Evolutionary conservation across 2,888 invertebrate species (phyloP).

Genomic region (Heliconius ismenius): DNA sequence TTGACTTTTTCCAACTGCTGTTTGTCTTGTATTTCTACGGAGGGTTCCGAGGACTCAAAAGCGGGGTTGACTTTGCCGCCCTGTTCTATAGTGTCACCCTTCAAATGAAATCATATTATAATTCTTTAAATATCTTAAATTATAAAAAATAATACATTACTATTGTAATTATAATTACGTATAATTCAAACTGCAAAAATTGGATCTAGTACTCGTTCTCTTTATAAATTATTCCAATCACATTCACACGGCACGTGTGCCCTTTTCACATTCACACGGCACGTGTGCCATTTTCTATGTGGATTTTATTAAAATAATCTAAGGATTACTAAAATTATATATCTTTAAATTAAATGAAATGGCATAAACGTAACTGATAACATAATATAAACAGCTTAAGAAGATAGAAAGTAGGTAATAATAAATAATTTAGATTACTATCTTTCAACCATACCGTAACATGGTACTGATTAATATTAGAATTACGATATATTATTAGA

Average conservation of each 20-base stretch:
- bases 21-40: constrained; percentile 21
- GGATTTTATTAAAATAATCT: not conserved
- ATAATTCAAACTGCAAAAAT: too few species aligned
- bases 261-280: too few species aligned
- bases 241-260: too few species aligned
- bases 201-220: too few species aligned
- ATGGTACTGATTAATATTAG: constrained; percentile 1
- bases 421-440: constrained; percentile 9
- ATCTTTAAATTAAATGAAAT: not conserved
- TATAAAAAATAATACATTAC: too few species aligned
- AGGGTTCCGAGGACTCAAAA: constrained; percentile 31
- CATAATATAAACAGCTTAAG: not conserved
- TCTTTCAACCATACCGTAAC: not conserved
- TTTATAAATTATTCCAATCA: too few species aligned
- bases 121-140: not conserved
- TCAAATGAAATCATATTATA: not conserved
- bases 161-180: too few species aligned
- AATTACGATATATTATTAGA: not conserved
- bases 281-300: not conserved
- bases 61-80: constrained; percentile 28
- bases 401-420: not conserved
- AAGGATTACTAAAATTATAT: not conserved
- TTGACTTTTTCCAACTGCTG: constrained; percentile 1
- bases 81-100: constrained; percentile 9
- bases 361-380: not conserved